A percentile compares a stretch with the other conserved stretches of the same genome.
phyloP scores from a whole-genome alignment of 2,113 vertebrate species.

The Elgaria multicarinata region DNA sequence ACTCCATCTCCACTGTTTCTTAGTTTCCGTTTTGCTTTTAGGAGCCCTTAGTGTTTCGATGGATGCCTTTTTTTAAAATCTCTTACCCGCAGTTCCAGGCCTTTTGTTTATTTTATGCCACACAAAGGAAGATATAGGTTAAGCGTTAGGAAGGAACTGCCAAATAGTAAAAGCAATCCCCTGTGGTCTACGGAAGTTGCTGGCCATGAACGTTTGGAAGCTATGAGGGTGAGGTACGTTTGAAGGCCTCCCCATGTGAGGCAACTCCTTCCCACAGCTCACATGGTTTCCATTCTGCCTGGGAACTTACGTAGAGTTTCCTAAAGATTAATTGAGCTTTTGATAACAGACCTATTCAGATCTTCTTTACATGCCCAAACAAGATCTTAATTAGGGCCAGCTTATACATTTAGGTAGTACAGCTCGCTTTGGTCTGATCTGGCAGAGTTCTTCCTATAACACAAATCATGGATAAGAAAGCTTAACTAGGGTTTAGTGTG shows the following conservation, averaged over 20 bases:
- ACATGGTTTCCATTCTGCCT: constrained; percentile 1
- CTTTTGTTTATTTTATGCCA: not conserved
- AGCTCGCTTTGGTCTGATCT: not conserved
- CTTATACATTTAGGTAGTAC: not conserved
- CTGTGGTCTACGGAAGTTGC: not conserved
- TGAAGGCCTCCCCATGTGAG: not conserved
- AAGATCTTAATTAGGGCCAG: constrained; percentile 39
- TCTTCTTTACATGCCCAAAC: constrained; percentile 27
- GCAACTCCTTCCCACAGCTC: not conserved
- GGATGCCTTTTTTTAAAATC: constrained; percentile 19
- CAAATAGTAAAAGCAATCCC: not conserved
- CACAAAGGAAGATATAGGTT: not conserved
- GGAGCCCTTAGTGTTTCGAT: constrained; percentile 65
- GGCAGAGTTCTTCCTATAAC: no score
- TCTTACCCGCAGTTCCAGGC: constrained; percentile 16
- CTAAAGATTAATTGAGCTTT: constrained; percentile 33
- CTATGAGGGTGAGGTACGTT: not conserved
- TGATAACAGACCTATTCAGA: constrained; percentile 38
- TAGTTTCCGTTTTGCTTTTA: constrained; percentile 59
- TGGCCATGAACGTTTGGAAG: not conserved
- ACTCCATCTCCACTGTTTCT: constrained; percentile 26
- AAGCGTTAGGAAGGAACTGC: not conserved
- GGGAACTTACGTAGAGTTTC: not conserved
- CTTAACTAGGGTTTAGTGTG: no score
- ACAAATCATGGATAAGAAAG: not conserved